Percentiles rank a stretch among this genome's conserved stretches.
These are phyloP conservation scores for Agriotes lineatus DNA, from an alignment of 2,888 invertebrate genomes.

Conservation along the genomic window DNA sequence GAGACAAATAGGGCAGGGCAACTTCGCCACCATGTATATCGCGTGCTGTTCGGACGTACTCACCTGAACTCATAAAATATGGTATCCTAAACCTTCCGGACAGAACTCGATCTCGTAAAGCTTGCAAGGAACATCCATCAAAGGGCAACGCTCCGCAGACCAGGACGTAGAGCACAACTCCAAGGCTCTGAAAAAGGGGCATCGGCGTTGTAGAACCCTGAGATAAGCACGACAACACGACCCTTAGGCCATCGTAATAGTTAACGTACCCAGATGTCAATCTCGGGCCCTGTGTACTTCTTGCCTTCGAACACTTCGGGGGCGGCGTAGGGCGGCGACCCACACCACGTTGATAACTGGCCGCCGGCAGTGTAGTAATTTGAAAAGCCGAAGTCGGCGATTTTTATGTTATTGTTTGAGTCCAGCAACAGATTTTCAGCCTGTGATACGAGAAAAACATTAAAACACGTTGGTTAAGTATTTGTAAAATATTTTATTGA, in stretches of 20 bases:
- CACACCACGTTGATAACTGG: slow-evolving; percentile 95
- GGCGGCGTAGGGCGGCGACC: slow-evolving; percentile 97
- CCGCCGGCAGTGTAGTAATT: slow-evolving; percentile 93
- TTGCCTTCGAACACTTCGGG: slow-evolving; percentile 98
- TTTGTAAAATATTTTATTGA: too few species aligned
- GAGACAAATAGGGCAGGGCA: too few species aligned
- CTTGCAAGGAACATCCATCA: slow-evolving; percentile 93
- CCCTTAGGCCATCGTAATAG: slow-evolving; percentile 26
- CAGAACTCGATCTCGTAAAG: slow-evolving; percentile 90
- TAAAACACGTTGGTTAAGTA: too few species aligned
- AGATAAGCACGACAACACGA: slow-evolving; percentile 2
- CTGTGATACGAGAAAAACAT: too few species aligned
- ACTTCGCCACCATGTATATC: too few species aligned
- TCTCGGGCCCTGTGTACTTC: slow-evolving; percentile 95
- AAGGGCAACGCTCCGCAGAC: slow-evolving; percentile 97
- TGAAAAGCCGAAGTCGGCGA: slow-evolving; percentile 98
- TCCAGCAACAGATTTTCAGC: slow-evolving; percentile 97
- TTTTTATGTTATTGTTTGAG: slow-evolving; percentile 95
- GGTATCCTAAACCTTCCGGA: slow-evolving; percentile 97
- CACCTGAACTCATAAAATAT: slow-evolving; percentile 97
- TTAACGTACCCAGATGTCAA: slow-evolving; percentile 94
- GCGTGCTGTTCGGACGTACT: too few species aligned
- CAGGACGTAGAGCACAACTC: slow-evolving; percentile 95
- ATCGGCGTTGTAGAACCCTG: slow-evolving; percentile 14
- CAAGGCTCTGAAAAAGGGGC: slow-evolving; percentile 83